Base-by-base conservation (phyloP, 2,797 vertebrate species). In the Salmo trutta region DNA sequence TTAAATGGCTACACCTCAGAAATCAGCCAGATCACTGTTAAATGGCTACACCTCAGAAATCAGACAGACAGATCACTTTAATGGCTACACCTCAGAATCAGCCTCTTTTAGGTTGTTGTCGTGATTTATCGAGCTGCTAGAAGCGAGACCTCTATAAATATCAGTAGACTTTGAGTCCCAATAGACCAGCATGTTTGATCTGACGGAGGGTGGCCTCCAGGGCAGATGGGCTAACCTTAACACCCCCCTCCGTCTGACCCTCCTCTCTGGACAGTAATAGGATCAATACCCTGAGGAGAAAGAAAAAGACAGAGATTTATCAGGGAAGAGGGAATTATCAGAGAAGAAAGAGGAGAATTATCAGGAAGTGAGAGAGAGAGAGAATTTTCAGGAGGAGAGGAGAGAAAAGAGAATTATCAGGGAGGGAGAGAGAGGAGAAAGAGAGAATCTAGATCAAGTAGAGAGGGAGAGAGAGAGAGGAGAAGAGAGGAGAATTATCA, bases 101-200 rank as follows among this genome's bases (percentile, higher is more conserved):
- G 41, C 79, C 68, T 21, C 15, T 47, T 89, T 91, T 80, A 86
- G 83, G 80, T 80, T 86, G 85, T 76, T 88, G 81, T 67, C 72
- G 70, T 82, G 88, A 92, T 92, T 93, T 91, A 91, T 87, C 52
- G 75, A 72, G 84, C 67, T 75, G 78, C 82, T 67, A 82, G 77
- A 77, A 85, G 81, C 77, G 75, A 90, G 87, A 92, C 88, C 87
- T 90, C 90, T 91, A 91, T 93, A 89, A 92, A 94, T 92, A 93
- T 93, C 88, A 90, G 86, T 88, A 84, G 84, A 86, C 33, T 79
- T 90, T 81, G 83, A 83, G 83, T 87, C 84, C 84, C 90, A 89
- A 89, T 86, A 90, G 88, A 84, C 81, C 75, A 79, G 66, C 76
- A 72, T 52, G 83, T 91, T 90, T 91, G 88, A 93, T 92, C 88